Evolutionary conservation across 1,140 invertebrate species (phyloP), one percentile per base, ranked within the genome.

Genomic region (Sycophaga agraensis): DNA sequence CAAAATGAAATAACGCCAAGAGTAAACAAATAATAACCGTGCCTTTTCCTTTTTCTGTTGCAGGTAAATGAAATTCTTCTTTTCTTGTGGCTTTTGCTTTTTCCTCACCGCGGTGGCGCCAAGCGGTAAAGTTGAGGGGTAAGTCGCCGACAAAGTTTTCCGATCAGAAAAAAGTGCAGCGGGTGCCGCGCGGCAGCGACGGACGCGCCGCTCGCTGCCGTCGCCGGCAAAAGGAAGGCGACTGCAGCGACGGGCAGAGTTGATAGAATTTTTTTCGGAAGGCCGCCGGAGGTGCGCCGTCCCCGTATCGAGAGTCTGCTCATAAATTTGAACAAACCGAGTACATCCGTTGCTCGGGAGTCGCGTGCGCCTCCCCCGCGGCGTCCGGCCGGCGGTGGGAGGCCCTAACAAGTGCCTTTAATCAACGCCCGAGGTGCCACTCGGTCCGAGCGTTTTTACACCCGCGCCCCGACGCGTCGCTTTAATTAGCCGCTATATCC

Each of bases 381-480:
- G n/a, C n/a, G n/a, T n/a, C n/a, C n/a, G n/a, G n/a, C n/a, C n/a
- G n/a, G n/a, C n/a, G n/a, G n/a, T n/a, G n/a, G n/a, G n/a, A n/a
- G n/a, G n/a, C n/a, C n/a, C 54, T 22, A 56, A 56, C 54, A 56
- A 56, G 40, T 56, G 42, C 28, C 54, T 56, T 46, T 56, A 56
- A 56, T 56, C 54, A 35, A 46, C 54, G n/a, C n/a, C n/a, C n/a
- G 37, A 11, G 21, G 22, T 17, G 12, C 28, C 11, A 31, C 28
- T 31, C 28, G 4, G 28, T 31, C 28, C n/a, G n/a, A n/a, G 21
- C 17, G 54, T 46, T 46, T 46, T 56, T 56, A 56, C 54, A 45
- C 42, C 17, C 40, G 26, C 19, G 24, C 31, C 53, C 26, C 40
- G 28, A 12, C 17, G 24, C 31, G 26, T 17, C 54, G 42, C 35